Percentiles rank a stretch among this genome's conserved stretches.
Evolutionary conservation across 2,797 vertebrate genomes (phyloP).

Genomic region (Bradypodion ventrale): DNA sequence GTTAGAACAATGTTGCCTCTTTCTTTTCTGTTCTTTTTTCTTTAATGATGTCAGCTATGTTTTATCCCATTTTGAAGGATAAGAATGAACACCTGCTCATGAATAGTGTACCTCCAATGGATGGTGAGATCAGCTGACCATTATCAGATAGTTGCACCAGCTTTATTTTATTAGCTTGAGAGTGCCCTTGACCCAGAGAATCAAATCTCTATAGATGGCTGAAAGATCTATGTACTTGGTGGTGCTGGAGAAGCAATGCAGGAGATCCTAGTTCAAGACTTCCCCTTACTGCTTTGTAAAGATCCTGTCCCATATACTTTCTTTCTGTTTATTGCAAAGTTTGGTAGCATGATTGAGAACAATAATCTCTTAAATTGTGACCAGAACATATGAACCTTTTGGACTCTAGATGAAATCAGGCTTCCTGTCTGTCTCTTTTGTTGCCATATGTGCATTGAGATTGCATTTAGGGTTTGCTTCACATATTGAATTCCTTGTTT

Average conservation of each 20-base stretch:
- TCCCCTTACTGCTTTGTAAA: neutral
- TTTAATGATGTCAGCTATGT: no score
- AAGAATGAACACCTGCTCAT: no score
- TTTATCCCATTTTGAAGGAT: no score
- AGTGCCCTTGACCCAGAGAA: neutral
- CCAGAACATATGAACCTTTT: neutral
- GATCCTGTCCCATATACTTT: neutral
- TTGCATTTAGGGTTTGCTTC: constrained; percentile 2
- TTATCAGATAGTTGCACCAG: neutral
- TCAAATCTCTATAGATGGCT: no score
- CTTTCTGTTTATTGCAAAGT: neutral
- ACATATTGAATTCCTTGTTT: constrained; percentile 10
- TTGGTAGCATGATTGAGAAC: neutral
- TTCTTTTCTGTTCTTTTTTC: no score
- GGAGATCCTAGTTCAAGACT: neutral
- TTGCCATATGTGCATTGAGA: neutral
- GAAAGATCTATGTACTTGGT: neutral
- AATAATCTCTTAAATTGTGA: neutral
- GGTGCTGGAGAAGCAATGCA: neutral
- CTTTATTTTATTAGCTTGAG: neutral
- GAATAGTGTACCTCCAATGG: no score
- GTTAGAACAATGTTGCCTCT: no score
- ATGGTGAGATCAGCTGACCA: neutral
- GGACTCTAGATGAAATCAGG: neutral
- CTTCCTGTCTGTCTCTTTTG: neutral